Conservation (phyloP, 2,888 invertebrate genomes). For the Hylaea fasciaria region DNA sequence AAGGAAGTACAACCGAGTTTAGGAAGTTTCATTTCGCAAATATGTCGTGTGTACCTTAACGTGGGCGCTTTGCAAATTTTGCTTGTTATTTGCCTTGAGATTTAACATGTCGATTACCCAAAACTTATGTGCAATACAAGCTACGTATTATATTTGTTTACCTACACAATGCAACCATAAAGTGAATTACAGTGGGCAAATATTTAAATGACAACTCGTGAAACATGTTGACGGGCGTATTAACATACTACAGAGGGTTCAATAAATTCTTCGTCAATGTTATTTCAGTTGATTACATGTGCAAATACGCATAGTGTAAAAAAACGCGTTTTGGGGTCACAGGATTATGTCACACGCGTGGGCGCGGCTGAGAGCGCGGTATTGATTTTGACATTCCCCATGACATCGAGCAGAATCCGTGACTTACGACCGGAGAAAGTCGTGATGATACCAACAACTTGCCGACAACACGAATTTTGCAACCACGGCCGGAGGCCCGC, state of each 20-base stretch:
- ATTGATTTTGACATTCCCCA: slow-evolving; percentile 64
- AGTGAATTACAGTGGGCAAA: neutral
- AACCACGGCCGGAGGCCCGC: slow-evolving; percentile 48
- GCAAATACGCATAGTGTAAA: slow-evolving; percentile 22
- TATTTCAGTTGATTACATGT: slow-evolving; percentile 15
- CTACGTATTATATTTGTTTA: neutral
- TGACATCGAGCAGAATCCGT: slow-evolving; percentile 50
- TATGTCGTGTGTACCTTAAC: slow-evolving; percentile 25
- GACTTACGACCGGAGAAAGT: slow-evolving; percentile 67
- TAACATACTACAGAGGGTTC: neutral
- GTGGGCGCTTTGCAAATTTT: slow-evolving; percentile 28
- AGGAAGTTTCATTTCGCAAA: slow-evolving; percentile 40
- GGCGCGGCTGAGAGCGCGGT: slow-evolving; percentile 51
- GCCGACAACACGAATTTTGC: slow-evolving; percentile 52
- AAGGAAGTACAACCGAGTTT: slow-evolving; percentile 36
- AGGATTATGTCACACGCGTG: slow-evolving; percentile 57
- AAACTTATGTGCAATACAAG: slow-evolving; percentile 8
- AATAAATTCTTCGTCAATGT: slow-evolving; percentile 4
- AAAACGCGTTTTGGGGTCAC: slow-evolving; percentile 40
- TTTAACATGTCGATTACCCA: slow-evolving; percentile 10
- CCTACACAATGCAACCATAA: neutral
- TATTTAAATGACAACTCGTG: neutral
- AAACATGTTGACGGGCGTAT: neutral
- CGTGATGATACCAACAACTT: slow-evolving; percentile 40
- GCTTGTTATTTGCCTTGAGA: slow-evolving; percentile 20